These are phyloP conservation scores for Aptenodytes forsteri DNA, from an alignment of 2,113 vertebrate species.

Conservation along the genomic window DNA sequence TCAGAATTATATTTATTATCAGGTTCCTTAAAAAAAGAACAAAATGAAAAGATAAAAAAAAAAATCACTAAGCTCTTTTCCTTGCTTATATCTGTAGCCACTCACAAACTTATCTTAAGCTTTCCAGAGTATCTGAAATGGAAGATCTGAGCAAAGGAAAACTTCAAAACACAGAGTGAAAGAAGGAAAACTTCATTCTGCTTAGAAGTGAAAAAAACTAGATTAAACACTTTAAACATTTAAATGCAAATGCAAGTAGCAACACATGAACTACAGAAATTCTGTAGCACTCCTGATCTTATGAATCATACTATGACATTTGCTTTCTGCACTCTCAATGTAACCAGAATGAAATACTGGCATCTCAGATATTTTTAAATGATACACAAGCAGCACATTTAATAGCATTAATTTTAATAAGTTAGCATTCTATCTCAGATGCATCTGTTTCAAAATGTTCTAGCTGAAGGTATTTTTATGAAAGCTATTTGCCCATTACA, in stretches of 20 bases:
- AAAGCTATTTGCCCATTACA: not conserved
- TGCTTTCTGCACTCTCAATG: not conserved
- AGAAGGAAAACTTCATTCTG: not conserved
- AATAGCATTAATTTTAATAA: conserved; percentile 32
- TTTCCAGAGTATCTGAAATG: conserved; percentile 18
- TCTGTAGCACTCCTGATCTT: not conserved
- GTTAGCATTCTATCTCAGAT: not conserved
- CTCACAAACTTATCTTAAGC: conserved; percentile 22
- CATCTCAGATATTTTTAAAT: not conserved
- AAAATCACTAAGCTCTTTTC: not conserved
- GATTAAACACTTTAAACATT: conserved; percentile 34
- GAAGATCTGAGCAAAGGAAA: conserved; percentile 34
- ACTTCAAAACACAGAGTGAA: not conserved
- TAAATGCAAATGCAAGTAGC: conserved; percentile 6
- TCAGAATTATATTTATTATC: not conserved
- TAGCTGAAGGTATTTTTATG: not conserved
- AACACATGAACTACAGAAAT: not conserved
- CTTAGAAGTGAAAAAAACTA: not conserved
- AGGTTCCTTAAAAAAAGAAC: not conserved
- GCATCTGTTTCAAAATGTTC: conserved; percentile 26
- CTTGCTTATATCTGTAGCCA: not conserved
- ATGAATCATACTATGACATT: not conserved
- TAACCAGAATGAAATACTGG: not conserved
- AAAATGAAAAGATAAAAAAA: not conserved
- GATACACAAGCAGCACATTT: not conserved